Evolutionary conservation across 2,888 invertebrate species (phyloP), one percentile per base, ranked within the genome.

Genomic region (Apodemia mormo): DNA sequence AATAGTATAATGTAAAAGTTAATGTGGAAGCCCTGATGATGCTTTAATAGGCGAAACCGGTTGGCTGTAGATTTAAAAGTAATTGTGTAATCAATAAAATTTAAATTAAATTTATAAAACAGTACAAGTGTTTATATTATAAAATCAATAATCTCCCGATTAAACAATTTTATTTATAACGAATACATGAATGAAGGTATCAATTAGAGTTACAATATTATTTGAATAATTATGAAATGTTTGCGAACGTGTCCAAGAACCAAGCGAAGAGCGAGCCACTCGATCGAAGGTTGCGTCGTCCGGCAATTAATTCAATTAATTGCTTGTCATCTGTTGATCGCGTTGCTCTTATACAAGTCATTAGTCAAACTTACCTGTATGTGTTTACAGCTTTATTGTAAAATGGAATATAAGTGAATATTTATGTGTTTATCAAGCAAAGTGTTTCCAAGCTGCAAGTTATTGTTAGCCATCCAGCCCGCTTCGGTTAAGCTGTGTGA

Each of bases 261-360:
- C 69, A 52, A 67, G 58, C 66, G 54, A 52, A 67, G 65, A 65
- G 71, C 69, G 71, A 68, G 67, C 52, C 69, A 71, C 73, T 74
- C 73, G 72, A 73, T 68, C 70, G 65, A 30, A 61, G 73, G 66
- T 66, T 65, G 52, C 33, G 76, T 72, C 73, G 71, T 70, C 67
- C 73, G 75, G 82, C 85, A 82, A 89, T 90, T 89, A 89, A 89
- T 90, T 84, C 76, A 82, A 87, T 86, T 89, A 90, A 90, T 90
- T 86, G 86, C 85, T 83, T 88, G 87, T 88, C 88, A 88, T 86
- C 88, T 88, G 87, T 87, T 88, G 88, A 89, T 89, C 84, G 85
- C 83, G 80, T 81, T 81, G 80, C 80, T 80, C 82, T 82, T 81
- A 82, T 80, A 81, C 79, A 80, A 80, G 84, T 85, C 87, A 90